A percentile compares a stretch with the other conserved stretches of the same genome.
phyloP scores from a whole-genome alignment of 2,797 vertebrate species.

The Masticophis lateralis region DNA sequence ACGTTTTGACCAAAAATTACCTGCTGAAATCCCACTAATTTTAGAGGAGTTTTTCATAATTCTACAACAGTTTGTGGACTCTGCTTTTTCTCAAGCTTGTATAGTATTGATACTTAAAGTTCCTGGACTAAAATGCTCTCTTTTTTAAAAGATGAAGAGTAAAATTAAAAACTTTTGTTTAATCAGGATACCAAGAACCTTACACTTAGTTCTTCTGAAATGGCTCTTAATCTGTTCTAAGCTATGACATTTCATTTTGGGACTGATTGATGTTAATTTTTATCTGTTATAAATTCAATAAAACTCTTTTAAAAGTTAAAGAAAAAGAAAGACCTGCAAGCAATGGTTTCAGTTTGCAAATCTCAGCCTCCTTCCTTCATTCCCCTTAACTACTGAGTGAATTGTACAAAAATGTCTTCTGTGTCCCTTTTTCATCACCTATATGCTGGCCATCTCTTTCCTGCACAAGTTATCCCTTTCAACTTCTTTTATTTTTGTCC shows the following conservation, averaged over 20 bases:
- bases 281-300: not conserved
- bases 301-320: not conserved
- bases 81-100: not conserved
- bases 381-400: not conserved
- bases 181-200: not conserved
- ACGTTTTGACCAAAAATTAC: not conserved
- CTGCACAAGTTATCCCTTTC: not conserved
- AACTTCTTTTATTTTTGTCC: not conserved
- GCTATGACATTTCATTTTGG: not conserved
- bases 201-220: not conserved
- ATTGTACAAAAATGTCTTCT: not conserved
- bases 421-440: not conserved
- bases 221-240: not conserved
- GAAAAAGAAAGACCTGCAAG: not conserved
- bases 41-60: not conserved
- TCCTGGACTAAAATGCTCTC: not conserved
- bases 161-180: not conserved
- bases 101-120: not conserved
- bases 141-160: not conserved
- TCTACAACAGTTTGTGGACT: not conserved
- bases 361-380: not conserved
- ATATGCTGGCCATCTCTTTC: not conserved
- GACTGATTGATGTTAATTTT: conserved; percentile 7
- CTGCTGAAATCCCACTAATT: not conserved
- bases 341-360: not conserved